Conservation (phyloP, 1,140 invertebrate species). For the Archegozetes longisetosus region DNA sequence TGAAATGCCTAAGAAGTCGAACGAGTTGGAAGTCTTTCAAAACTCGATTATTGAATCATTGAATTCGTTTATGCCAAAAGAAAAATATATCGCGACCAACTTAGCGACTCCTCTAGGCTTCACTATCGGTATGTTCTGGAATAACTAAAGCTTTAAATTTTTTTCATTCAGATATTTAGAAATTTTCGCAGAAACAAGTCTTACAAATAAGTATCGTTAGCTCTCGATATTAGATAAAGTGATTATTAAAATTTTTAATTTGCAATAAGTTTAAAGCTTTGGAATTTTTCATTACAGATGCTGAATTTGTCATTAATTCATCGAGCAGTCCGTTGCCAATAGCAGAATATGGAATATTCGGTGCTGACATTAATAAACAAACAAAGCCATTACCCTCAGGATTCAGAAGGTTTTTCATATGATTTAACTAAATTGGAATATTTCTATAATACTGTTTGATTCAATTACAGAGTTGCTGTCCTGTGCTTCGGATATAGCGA, state of each 20-base stretch:
- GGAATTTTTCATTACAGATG: not conserved
- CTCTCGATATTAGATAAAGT: not conserved
- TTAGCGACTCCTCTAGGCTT: not conserved
- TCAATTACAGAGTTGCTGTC: not conserved
- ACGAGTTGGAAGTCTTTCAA: not conserved
- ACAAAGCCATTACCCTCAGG: too few relatives aligned
- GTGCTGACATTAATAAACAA: not conserved
- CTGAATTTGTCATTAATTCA: not conserved
- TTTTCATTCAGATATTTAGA: too few relatives aligned
- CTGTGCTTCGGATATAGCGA: conserved; percentile 12
- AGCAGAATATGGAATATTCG: not conserved
- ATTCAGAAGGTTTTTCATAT: not conserved
- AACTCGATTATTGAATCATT: not conserved
- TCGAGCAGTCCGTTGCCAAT: not conserved
- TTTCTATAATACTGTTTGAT: not conserved
- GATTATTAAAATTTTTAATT: not conserved
- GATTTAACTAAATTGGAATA: not conserved
- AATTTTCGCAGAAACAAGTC: not conserved
- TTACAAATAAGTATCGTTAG: not conserved
- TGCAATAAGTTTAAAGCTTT: not conserved
- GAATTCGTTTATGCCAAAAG: not conserved
- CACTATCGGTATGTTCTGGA: not conserved
- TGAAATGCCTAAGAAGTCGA: not conserved
- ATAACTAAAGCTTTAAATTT: too few relatives aligned
- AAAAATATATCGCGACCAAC: not conserved